A percentile compares a stretch with the other conserved stretches of the same genome.
These are phyloP conservation scores for Dynastes maya DNA, from an alignment of 2,888 invertebrate species.

Conservation along the genomic window DNA sequence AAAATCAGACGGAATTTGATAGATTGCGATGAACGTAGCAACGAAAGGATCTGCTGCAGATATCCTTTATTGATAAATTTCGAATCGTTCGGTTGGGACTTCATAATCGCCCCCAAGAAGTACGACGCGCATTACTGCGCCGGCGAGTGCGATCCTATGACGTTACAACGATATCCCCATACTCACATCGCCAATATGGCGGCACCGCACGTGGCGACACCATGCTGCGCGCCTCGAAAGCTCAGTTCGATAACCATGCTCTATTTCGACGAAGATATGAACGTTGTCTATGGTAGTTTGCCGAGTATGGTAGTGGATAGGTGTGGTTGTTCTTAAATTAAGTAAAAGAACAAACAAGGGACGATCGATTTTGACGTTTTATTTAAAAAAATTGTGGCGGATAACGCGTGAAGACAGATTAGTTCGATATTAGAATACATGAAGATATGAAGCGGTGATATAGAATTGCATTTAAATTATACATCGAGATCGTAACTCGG, in stretches of 20 bases:
- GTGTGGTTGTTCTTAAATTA: conserved; percentile 89
- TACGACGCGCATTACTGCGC: conserved; percentile 98
- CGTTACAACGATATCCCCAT: conserved; percentile 89
- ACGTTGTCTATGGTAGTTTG: conserved; percentile 89
- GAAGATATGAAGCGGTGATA: not conserved
- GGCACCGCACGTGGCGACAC: conserved; percentile 83
- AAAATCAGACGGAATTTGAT: conserved; percentile 85
- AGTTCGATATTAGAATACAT: too few species aligned
- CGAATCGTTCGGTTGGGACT: conserved; percentile 96
- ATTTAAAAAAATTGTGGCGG: too few species aligned
- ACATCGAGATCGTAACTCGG: not conserved
- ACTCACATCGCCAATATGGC: conserved; percentile 91
- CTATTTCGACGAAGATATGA: conserved; percentile 91
- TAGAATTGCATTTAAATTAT: conserved; percentile 15
- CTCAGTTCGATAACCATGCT: conserved; percentile 92
- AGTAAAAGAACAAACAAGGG: too few species aligned
- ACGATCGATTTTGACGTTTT: too few species aligned
- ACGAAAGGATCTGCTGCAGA: conserved; percentile 92
- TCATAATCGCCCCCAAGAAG: conserved; percentile 95
- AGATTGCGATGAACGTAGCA: conserved; percentile 84
- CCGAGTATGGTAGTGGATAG: conserved; percentile 96
- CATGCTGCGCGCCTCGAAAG: conserved; percentile 94
- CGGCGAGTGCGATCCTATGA: conserved; percentile 93
- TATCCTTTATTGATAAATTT: conserved; percentile 96
- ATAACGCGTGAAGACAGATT: too few species aligned